Evolutionary conservation across 1,140 invertebrate species (phyloP).

Genomic region (Drosophila busckii): DNA sequence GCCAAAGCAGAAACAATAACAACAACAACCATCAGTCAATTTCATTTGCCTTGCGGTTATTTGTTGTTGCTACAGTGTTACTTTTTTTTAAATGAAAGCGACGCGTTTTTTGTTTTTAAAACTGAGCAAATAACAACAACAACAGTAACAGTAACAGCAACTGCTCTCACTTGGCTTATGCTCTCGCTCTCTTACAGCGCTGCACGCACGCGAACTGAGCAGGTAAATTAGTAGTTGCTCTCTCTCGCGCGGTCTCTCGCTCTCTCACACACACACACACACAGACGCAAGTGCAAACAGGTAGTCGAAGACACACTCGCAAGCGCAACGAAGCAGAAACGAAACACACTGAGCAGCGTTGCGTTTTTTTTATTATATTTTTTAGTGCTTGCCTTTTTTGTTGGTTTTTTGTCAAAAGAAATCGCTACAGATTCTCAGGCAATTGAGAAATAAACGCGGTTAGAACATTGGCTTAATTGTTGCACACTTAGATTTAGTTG

Average conservation of each 20-base stretch:
- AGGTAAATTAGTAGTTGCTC: slow-evolving; percentile 39
- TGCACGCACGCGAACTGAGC: slow-evolving; percentile 11
- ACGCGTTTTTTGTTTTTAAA: slow-evolving; percentile 68
- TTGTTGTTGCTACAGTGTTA: slow-evolving; percentile 32
- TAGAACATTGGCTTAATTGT: too few species aligned
- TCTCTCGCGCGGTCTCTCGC: slow-evolving; percentile 25
- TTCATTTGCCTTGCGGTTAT: slow-evolving; percentile 46
- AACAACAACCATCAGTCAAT: slow-evolving; percentile 20
- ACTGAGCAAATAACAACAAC: slow-evolving; percentile 44
- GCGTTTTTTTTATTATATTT: slow-evolving; percentile 48
- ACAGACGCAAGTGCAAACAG: slow-evolving; percentile 48
- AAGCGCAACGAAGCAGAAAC: slow-evolving; percentile 60
- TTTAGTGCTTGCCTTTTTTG: slow-evolving; percentile 16
- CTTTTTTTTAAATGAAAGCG: slow-evolving; percentile 65
- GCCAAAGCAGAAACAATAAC: slow-evolving; percentile 13
- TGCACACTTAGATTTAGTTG: too few species aligned
- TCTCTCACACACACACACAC: slow-evolving; percentile 12
- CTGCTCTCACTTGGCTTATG: slow-evolving; percentile 5
- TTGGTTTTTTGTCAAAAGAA: slow-evolving; percentile 2
- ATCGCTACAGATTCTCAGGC: slow-evolving; percentile 10
- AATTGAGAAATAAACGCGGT: not conserved
- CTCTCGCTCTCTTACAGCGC: not conserved
- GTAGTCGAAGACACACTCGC: slow-evolving; percentile 55
- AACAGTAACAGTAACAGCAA: slow-evolving; percentile 3
- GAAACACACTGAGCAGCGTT: slow-evolving; percentile 31